phyloP scores from a whole-genome alignment of 2,888 invertebrate species.

The Eurytoma adleriae region DNA sequence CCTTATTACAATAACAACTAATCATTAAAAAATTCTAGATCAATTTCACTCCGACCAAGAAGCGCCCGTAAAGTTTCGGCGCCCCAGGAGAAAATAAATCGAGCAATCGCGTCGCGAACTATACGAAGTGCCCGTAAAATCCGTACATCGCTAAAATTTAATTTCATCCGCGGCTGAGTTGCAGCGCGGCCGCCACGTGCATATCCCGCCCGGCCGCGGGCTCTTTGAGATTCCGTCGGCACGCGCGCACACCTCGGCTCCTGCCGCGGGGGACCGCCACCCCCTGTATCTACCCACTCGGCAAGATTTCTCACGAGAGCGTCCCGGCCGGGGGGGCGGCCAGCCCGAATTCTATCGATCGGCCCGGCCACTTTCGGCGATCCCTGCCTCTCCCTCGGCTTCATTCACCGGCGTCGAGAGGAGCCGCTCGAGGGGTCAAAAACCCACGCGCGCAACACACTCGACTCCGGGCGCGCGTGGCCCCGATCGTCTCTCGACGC shows the following conservation, averaged over 20 bases:
- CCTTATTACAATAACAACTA: too few relatives aligned
- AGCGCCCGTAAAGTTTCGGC: too few relatives aligned
- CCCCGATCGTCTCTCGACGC: not conserved
- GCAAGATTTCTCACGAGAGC: slow-evolving; percentile 49
- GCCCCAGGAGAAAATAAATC: too few relatives aligned
- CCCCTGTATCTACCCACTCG: not conserved
- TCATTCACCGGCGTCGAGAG: slow-evolving; percentile 31
- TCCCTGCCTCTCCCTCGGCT: slow-evolving; percentile 44
- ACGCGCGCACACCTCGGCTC: slow-evolving; percentile 45
- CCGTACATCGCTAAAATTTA: slow-evolving; percentile 15
- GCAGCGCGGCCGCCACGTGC: not conserved
- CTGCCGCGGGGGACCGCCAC: not conserved
- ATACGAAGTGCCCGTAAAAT: not conserved
- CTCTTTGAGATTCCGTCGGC: slow-evolving; percentile 51
- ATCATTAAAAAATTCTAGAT: too few relatives aligned
- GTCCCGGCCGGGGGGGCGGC: not conserved
- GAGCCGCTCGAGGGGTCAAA: slow-evolving; percentile 43
- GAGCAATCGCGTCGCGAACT: too few relatives aligned
- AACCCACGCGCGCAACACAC: slow-evolving; percentile 42
- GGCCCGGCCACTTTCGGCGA: slow-evolving; percentile 28
- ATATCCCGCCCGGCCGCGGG: not conserved
- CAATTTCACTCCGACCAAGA: too few relatives aligned
- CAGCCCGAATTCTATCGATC: slow-evolving; percentile 55
- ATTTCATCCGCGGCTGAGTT: not conserved
- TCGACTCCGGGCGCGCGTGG: slow-evolving; percentile 8